A percentile compares a stretch with the other conserved stretches of the same genome.
Evolutionary conservation across 2,888 invertebrate genomes (phyloP).

Genomic region (Chymomyza caudatula): DNA sequence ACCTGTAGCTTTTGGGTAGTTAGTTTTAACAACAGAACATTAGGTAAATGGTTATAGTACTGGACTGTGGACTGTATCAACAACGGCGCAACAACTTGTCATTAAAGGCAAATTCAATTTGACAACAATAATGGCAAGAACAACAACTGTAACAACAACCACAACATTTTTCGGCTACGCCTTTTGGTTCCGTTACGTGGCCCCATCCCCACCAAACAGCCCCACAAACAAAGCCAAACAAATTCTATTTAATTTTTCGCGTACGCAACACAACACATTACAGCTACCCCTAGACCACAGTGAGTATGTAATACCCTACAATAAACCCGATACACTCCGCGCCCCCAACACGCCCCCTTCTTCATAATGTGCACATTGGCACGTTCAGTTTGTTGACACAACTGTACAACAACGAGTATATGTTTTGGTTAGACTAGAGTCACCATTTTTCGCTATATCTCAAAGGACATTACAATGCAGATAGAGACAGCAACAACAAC

Average conservation of each 20-base stretch:
- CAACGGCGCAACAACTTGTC: conserved; percentile 61
- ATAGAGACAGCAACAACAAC: conserved; percentile 41
- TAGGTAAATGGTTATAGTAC: conserved; percentile 65
- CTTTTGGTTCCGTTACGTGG: background rate
- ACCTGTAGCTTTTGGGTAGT: conserved; percentile 64
- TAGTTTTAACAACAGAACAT: conserved; percentile 63
- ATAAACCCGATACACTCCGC: background rate
- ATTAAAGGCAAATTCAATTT: conserved; percentile 69
- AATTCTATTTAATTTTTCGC: conserved; percentile 70
- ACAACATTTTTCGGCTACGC: conserved; percentile 64
- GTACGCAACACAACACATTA: conserved; percentile 2
- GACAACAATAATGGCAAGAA: conserved; percentile 32
- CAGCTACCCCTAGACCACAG: background rate
- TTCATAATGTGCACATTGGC: conserved; percentile 71
- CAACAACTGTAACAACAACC: conserved; percentile 42
- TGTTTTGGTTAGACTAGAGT: conserved; percentile 41
- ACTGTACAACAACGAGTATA: conserved; percentile 49
- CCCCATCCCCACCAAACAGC: background rate
- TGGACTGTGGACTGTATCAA: conserved; percentile 1
- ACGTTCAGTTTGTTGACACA: conserved; percentile 70
- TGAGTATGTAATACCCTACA: background rate
- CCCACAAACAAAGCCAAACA: conserved; percentile 51
- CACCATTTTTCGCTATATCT: conserved; percentile 57
- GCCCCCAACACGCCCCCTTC: conserved; percentile 19
- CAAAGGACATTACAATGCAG: conserved; percentile 72